These are phyloP conservation scores for Sternarchorhynchus goeldii DNA, from an alignment of 2,797 vertebrate genomes.

Conservation along the genomic window DNA sequence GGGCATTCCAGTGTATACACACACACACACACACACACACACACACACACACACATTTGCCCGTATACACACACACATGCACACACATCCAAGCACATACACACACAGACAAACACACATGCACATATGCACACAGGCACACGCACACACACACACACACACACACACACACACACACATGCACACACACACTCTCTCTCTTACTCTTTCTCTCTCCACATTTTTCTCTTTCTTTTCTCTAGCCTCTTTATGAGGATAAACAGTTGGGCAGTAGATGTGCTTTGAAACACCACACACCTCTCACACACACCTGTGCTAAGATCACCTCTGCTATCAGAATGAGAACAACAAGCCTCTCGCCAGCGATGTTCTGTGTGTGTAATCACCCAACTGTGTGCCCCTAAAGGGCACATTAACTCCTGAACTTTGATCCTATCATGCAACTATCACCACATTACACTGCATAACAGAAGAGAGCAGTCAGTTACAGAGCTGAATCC, in stretches of 20 bases:
- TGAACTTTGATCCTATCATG: no score
- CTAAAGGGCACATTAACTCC: no score
- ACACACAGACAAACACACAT: neutral
- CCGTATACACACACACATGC: neutral
- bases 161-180: neutral
- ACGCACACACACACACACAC: neutral
- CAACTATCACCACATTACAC: no score
- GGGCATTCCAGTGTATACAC: constrained; percentile 12
- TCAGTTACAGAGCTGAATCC: no score
- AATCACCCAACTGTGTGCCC: neutral
- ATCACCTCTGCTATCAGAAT: neutral
- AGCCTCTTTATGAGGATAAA: constrained; percentile 27
- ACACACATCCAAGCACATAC: neutral
- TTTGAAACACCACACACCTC: constrained; percentile 22
- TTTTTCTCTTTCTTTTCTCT: constrained; percentile 4
- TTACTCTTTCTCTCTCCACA: neutral
- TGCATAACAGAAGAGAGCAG: no score
- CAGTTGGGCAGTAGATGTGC: constrained; percentile 38
- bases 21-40: neutral
- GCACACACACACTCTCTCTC: neutral
- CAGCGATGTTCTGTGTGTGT: neutral
- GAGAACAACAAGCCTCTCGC: constrained; percentile 6
- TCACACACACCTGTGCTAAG: neutral
- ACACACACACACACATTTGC: constrained; percentile 1
- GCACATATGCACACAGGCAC: neutral